Evolutionary conservation across 2,888 invertebrate genomes (phyloP).

Genomic region (Lasioglossum marginatum): DNA sequence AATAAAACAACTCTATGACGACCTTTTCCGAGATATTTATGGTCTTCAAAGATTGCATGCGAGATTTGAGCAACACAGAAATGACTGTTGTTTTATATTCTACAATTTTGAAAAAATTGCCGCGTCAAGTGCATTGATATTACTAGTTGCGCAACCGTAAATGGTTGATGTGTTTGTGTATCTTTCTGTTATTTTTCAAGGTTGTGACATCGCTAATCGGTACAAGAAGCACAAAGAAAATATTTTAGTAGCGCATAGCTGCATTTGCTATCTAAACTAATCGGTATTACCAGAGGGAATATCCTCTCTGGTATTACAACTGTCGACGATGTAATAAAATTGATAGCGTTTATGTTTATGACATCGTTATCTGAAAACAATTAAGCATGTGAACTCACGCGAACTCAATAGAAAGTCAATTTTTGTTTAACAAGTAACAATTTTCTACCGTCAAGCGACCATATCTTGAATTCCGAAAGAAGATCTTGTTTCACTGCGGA

Average conservation of each 20-base stretch:
- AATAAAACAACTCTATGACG: neutral
- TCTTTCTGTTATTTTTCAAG: no score
- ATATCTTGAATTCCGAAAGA: neutral
- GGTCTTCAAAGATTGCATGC: neutral
- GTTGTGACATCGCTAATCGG: neutral
- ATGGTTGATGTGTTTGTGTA: no score
- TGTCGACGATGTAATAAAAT: neutral
- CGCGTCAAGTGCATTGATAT: neutral
- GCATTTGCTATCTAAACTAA: no score
- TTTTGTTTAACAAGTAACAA: neutral
- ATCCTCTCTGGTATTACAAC: neutral
- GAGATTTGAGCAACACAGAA: neutral
- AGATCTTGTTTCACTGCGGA: no score
- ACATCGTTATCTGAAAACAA: neutral
- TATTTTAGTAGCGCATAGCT: no score
- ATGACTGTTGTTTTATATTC: neutral
- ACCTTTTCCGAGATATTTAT: neutral
- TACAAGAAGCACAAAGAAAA: neutral
- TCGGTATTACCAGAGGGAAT: no score
- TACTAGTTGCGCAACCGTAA: no score
- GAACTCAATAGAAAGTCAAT: neutral
- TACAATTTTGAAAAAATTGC: neutral
- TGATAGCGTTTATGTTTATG: neutral
- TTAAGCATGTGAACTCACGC: neutral
- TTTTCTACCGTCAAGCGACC: neutral